Percentiles rank a stretch among this genome's conserved stretches.
These are phyloP conservation scores for Pheosia tremula DNA, from an alignment of 2,888 invertebrate species.

Conservation along the genomic window DNA sequence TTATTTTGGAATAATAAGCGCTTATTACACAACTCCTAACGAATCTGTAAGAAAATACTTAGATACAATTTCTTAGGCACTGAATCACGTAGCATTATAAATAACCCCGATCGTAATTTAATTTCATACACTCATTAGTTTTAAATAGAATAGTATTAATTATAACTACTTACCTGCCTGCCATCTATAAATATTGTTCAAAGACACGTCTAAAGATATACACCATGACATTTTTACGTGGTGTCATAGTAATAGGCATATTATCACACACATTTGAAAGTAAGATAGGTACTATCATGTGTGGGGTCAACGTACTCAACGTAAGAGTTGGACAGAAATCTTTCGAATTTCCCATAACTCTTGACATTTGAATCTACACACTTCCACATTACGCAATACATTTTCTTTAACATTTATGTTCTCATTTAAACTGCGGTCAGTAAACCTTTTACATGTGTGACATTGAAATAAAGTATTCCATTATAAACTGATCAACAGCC, in stretches of 20 bases:
- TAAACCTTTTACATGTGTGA: neutral
- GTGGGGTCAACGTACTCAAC: constrained; percentile 2
- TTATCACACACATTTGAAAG: constrained; percentile 7
- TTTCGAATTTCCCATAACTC: constrained; percentile 1
- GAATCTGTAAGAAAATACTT: too few species aligned
- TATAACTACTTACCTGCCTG: too few species aligned
- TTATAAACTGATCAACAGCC: constrained; percentile 11
- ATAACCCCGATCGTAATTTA: too few species aligned
- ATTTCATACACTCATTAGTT: too few species aligned
- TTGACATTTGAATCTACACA: neutral
- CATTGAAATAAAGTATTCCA: neutral
- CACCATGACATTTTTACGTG: neutral
- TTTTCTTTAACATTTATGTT: neutral
- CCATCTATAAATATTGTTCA: too few species aligned
- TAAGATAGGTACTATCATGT: constrained; percentile 5
- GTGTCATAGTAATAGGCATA: neutral
- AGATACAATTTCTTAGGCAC: too few species aligned
- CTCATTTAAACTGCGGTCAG: neutral
- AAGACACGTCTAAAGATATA: neutral
- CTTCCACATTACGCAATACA: neutral
- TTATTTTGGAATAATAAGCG: neutral
- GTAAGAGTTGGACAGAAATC: constrained; percentile 5
- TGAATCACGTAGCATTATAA: too few species aligned
- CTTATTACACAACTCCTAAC: too few species aligned
- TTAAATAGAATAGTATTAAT: too few species aligned